A percentile compares a stretch with the other conserved stretches of the same genome.
Conservation (phyloP, 2,113 vertebrate genomes). For the Tragulus kanchil region DNA sequence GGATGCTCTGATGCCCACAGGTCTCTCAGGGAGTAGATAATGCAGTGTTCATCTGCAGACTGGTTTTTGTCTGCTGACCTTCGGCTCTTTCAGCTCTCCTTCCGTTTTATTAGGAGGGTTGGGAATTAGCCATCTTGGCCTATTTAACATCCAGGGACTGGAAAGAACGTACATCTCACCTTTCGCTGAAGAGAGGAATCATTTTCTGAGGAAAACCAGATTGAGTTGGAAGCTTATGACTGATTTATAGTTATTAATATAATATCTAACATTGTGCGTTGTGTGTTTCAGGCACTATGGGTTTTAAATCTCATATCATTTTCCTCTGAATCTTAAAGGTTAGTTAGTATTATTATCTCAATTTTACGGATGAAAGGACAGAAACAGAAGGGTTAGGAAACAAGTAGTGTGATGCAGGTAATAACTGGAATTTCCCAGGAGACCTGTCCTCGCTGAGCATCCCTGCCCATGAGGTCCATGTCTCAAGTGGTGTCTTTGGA, state of each 20-base stretch:
- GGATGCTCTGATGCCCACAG: neutral
- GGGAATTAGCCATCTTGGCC: neutral
- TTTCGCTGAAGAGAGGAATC: neutral
- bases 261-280: neutral
- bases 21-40: neutral
- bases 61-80: neutral
- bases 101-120: neutral
- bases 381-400: neutral
- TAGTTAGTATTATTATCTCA: neutral
- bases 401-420: neutral
- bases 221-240: neutral
- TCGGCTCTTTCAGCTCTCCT: neutral
- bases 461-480: rapidly evolving
- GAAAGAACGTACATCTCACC: neutral
- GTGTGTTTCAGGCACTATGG: neutral
- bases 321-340: neutral
- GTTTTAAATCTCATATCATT: neutral
- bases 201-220: neutral
- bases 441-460: rapidly evolving
- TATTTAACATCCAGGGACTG: neutral
- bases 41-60: neutral
- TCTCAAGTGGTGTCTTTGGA: rapidly evolving
- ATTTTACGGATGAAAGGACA: neutral
- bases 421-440: neutral
- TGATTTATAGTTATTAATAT: neutral